A percentile compares a stretch with the other conserved stretches of the same genome.
Conservation (phyloP, 2,888 invertebrate species). For the Drosophila limbata region DNA sequence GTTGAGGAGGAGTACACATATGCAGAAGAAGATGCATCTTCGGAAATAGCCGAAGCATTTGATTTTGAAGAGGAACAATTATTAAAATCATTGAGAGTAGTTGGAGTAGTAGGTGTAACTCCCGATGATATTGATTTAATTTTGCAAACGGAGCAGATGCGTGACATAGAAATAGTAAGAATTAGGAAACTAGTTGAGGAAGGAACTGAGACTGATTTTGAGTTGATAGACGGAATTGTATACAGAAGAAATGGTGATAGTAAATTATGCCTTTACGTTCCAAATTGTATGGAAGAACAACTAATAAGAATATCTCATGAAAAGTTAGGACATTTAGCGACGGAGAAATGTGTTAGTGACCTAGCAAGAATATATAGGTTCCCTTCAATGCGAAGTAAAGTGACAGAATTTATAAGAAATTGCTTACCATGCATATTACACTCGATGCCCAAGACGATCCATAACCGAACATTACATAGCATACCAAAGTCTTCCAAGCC, state of each 20-base stretch:
- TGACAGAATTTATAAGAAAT: neutral
- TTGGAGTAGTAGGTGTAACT: neutral
- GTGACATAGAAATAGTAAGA: neutral
- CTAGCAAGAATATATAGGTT: too few species aligned
- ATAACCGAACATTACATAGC: too few species aligned
- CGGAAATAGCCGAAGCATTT: neutral
- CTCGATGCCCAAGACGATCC: too few species aligned
- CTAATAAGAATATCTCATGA: neutral
- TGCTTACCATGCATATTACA: slow-evolving; percentile 1
- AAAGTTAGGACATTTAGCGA: too few species aligned
- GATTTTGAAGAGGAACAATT: neutral
- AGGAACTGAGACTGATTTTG: neutral
- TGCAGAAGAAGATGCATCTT: too few species aligned
- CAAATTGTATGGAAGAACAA: neutral
- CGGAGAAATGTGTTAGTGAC: neutral
- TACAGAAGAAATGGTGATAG: neutral
- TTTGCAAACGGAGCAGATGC: neutral
- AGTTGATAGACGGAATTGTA: neutral
- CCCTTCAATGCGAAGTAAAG: neutral
- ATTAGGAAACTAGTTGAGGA: neutral
- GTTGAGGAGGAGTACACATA: too few species aligned
- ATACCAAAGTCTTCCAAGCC: too few species aligned
- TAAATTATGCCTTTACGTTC: neutral
- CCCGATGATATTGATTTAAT: neutral
- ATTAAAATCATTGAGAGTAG: neutral